Percentiles rank a stretch among this genome's conserved stretches.
phyloP scores from a whole-genome alignment of 2,797 vertebrate genomes.

The Melanotaenia maccullochi region DNA sequence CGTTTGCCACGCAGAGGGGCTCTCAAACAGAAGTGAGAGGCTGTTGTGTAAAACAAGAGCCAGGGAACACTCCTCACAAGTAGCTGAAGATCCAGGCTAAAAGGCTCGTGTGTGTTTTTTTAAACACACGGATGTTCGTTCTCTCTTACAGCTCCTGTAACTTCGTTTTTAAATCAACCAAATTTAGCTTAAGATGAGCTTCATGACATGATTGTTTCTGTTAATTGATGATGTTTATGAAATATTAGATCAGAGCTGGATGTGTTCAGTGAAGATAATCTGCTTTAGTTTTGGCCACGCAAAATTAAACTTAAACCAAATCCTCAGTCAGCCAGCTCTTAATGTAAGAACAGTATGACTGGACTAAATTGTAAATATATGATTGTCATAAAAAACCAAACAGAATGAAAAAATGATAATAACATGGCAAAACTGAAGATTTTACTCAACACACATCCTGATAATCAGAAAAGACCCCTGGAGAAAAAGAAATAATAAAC shows the following conservation, averaged over 20 bases:
- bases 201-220: background rate
- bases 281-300: too few species aligned
- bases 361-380: too few species aligned
- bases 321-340: too few species aligned
- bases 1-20: conserved; percentile 53
- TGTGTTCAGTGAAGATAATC: too few species aligned
- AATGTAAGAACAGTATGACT: too few species aligned
- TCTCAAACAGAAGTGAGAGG: conserved; percentile 65
- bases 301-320: too few species aligned
- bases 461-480: background rate
- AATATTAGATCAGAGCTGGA: background rate
- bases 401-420: background rate
- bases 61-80: conserved; percentile 42
- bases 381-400: too few species aligned
- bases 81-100: conserved; percentile 39
- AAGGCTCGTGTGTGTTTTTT: background rate
- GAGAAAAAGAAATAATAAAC: background rate
- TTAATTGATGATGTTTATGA: background rate
- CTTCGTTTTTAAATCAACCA: background rate
- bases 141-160: background rate
- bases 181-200: background rate
- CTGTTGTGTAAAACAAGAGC: conserved; percentile 67
- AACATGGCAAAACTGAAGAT: background rate
- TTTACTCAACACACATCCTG: too few species aligned
- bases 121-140: background rate